phyloP scores from a whole-genome alignment of 2,113 vertebrate species.

The Anolis carolinensis region DNA sequence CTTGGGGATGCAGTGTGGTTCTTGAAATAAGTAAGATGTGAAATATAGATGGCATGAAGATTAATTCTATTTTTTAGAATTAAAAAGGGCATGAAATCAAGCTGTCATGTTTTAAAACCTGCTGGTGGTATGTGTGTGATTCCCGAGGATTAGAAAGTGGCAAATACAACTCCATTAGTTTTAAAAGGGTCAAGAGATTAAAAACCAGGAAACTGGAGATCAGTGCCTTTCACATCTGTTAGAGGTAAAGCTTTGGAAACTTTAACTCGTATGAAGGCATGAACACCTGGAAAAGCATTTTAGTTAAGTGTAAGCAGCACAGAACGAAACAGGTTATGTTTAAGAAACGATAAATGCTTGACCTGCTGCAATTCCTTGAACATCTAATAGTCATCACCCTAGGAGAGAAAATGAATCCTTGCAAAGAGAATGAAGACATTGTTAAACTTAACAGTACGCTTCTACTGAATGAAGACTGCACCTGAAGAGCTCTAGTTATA shows the following conservation, averaged over 20 bases:
- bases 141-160: constrained; percentile 75
- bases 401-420: neutral
- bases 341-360: constrained; percentile 46
- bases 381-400: neutral
- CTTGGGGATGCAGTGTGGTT: constrained; percentile 20
- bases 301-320: constrained; percentile 53
- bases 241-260: constrained; percentile 64
- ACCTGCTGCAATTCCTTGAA: constrained; percentile 11
- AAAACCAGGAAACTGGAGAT: constrained; percentile 71
- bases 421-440: neutral
- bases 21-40: neutral
- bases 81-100: constrained; percentile 58
- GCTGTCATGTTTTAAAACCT: constrained; percentile 53
- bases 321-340: constrained; percentile 68
- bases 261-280: constrained; percentile 63
- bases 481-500: neutral
- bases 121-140: constrained; percentile 49
- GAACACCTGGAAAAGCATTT: constrained; percentile 74
- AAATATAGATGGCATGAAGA: neutral
- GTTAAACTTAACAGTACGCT: neutral
- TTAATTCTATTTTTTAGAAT: constrained; percentile 32
- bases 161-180: constrained; percentile 78
- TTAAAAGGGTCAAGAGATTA: constrained; percentile 72
- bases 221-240: constrained; percentile 74
- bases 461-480: neutral